Evolutionary conservation across 2,888 invertebrate genomes (phyloP), one percentile per base, ranked within the genome.

Genomic region (Magallana nippona): DNA sequence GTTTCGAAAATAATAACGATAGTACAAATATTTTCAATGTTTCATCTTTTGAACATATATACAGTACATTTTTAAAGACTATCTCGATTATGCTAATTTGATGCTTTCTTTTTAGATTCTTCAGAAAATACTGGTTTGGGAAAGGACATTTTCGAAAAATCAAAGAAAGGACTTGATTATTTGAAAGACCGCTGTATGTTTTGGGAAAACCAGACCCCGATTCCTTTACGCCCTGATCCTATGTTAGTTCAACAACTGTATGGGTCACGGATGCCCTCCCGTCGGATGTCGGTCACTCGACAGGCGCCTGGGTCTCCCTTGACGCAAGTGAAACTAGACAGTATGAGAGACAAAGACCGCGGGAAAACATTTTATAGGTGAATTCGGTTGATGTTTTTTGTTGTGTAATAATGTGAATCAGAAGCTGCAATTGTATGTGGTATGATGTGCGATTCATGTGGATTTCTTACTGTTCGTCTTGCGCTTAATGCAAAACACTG

Each of bases 131-230:
- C 55, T 71, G 63, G 71, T 10, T 71, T 82, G 55, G 82, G 71
- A 55, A 56, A 63, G 22, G 82, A 82, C 71, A 17, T 82, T 22
- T 71, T 82, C 55, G 60, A 82, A 82, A 82, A 82, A 71, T 82
- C 82, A 55, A 82, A 82, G 63, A 82, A 71, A 82, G 82, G 82
- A 63, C 71, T 82, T n/a, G 63, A 82, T 22, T 82, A 82, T 27
- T 71, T 82, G 19, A 82, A 82, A 71, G 63, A 63, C 32, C 44
- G 82, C 63, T 62, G 63, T n/a, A 60, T 82, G 71, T 82, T 82
- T 55, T 82, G 82, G 82, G 82, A 82, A 71, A 82, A 82, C 55
- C 82, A 82, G 55, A 82, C 71, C 13, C 82, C 82, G 1, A 82
- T 82, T 55, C 82, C 82, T 17, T 56, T 82, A 19, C 71, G 82